Evolutionary conservation across 2,888 invertebrate species (phyloP).

Genomic region (Deladenus siricidicola): DNA sequence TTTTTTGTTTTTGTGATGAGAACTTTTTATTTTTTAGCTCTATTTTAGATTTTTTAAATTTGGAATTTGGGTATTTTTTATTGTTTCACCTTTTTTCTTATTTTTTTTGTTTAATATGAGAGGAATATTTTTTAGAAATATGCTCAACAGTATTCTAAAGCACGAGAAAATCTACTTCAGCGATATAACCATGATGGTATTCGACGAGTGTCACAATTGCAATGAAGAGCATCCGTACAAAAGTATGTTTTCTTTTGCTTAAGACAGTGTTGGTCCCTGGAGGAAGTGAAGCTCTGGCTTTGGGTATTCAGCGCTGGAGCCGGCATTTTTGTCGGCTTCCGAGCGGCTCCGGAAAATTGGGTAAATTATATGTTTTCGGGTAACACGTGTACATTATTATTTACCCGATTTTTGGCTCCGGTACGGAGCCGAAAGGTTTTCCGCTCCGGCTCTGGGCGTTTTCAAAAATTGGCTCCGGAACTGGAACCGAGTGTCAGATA

Average conservation of each 20-base stretch:
- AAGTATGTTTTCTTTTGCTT: conserved; percentile 15
- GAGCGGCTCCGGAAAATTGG: too few species aligned
- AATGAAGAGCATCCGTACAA: conserved; percentile 32
- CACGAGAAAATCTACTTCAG: conserved; percentile 34
- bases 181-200: conserved; percentile 41
- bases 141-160: conserved; percentile 36
- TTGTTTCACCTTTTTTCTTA: background rate
- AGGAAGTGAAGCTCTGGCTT: background rate
- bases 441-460: too few species aligned
- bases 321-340: background rate
- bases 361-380: too few species aligned
- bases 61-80: background rate
- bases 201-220: conserved; percentile 46
- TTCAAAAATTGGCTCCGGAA: too few species aligned
- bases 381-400: too few species aligned
- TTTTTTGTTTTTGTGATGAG: too few species aligned
- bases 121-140: conserved; percentile 33
- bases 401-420: too few species aligned
- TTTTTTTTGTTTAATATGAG: too few species aligned
- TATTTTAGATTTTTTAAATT: background rate
- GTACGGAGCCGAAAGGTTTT: too few species aligned
- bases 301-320: background rate
- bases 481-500: too few species aligned
- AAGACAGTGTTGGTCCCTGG: background rate
- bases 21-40: background rate